Evolutionary conservation across 2,113 vertebrate genomes (phyloP), one percentile per base, ranked within the genome.

Genomic region (Paraplagusia blochii): DNA sequence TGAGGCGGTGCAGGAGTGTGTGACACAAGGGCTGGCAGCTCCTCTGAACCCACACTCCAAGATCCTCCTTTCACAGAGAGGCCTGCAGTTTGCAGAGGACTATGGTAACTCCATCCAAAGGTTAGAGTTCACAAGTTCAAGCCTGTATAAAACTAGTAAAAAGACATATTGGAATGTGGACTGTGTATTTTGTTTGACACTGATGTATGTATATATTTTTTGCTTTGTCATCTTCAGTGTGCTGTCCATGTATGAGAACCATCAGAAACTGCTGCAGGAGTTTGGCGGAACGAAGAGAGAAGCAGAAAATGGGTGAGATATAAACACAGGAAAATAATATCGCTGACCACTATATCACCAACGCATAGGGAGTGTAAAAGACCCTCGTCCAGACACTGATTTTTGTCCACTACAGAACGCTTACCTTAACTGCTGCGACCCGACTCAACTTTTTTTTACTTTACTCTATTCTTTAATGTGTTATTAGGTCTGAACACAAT

Each of bases 1-100:
- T 1, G 82, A 85, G n/a, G 88, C 86, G 1, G 89, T 92, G 66
- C 86, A 93, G 82, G 79, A 87, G 49, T 94, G 93, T 54, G 89
- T 94, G 51, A 90, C 88, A 11, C 84, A 88, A 16, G 93, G 92
- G 0, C 81, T 94, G 59, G 83, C 83, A 5, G 90, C 92, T 45
- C 85, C 89, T 8, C 90, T 94, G 12, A 78, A 87, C 5, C 77
- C 90, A 4, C 82, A 89, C 42, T 81, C 86, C 46, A 94, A 93
- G 61, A 86, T 92, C 44, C 63, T 90, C 43, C 88, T 94, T 47
- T 94, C 93, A 2, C 91, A 92, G 59, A 89, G 91, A 60, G 85
- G 91, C 39, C 88, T 94, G 9, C 91, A 94, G 70, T 93, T 91
- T 18, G 88, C 89, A 0, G 92, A 94, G 79, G 93, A 94, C 66